Evolutionary conservation across 2,797 vertebrate genomes (phyloP), one percentile per base, ranked within the genome.

Genomic region (Gobionotothen gibberifrons): DNA sequence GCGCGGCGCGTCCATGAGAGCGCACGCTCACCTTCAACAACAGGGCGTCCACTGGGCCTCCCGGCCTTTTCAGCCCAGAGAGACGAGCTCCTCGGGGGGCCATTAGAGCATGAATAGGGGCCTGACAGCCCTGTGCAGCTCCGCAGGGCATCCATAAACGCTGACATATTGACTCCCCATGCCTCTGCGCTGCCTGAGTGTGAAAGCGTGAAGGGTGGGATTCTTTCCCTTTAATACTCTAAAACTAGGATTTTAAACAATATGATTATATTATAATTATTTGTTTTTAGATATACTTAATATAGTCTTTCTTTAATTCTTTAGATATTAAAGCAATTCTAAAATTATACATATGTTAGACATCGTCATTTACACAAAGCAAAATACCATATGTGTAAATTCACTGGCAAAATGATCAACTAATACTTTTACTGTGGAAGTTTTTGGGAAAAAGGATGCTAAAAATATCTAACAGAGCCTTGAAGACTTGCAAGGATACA

Each of bases 31-130:
- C 95, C 95, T 96, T 93, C 94, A 94, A 95, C 95, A 96, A 95
- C 93, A 89, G 93, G 91, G 91, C 85, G 88, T 95, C 90, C 89
- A 90, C 90, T 76, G 91, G 91, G 94, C 94, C 94, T 94, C 92
- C 93, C 85, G 87, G 85, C 82, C 93, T 85, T 94, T 95, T 95
- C 93, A 96, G 94, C 87, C 87, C 86, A 66, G 92, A 96, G 94
- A 94, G 95, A 95, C 93, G 90, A 76, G 92, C 96, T 95, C 97
- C 96, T 95, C 96, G 92, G 97, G 97, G 96, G 96, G 96, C 95
- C 95, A 93, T 94, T 93, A 92, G 88, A 78, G 91, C 87, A 93
- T 97, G 95, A 97, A 97, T 97, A 91, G 93, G 91, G 90, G 82
- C 90, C 94, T 97, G 96, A 97, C 96, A 97, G 93, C 93, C 94